These are phyloP conservation scores for Yoshiicerus persimilis DNA, from an alignment of 1,140 invertebrate genomes.

Conservation along the genomic window DNA sequence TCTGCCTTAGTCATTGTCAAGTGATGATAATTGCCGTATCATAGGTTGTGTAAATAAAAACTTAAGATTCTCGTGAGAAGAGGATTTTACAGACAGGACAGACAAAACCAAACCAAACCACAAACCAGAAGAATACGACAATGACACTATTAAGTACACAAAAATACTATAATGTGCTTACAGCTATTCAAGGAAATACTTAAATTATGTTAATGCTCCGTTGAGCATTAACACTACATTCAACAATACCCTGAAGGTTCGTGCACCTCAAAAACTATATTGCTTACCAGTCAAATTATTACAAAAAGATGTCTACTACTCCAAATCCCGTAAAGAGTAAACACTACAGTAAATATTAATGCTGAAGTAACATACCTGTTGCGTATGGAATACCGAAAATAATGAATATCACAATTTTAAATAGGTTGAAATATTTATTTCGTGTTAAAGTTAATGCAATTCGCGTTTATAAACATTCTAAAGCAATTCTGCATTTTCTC, in stretches of 20 bases:
- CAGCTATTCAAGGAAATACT: not conserved
- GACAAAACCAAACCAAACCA: not conserved
- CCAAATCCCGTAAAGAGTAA: not conserved
- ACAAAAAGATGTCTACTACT: not conserved
- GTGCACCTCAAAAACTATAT: not conserved
- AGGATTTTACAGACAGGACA: not conserved
- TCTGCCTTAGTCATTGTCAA: not conserved
- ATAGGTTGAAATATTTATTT: too few relatives aligned
- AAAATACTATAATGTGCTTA: not conserved
- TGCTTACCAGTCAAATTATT: not conserved
- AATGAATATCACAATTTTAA: not conserved
- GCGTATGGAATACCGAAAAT: too few relatives aligned
- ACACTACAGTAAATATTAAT: too few relatives aligned
- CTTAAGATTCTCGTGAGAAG: not conserved
- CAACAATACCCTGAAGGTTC: not conserved
- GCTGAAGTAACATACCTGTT: too few relatives aligned
- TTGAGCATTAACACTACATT: not conserved
- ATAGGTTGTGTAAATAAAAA: not conserved
- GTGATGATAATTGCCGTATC: too few relatives aligned
- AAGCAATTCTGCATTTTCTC: too few relatives aligned
- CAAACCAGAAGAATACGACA: not conserved
- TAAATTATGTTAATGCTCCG: not conserved
- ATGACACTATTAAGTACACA: not conserved
- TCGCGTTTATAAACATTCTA: too few relatives aligned
- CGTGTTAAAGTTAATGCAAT: too few relatives aligned